Evolutionary conservation across 2,888 invertebrate species (phyloP).

Genomic region (Pseudococcus viburni): DNA sequence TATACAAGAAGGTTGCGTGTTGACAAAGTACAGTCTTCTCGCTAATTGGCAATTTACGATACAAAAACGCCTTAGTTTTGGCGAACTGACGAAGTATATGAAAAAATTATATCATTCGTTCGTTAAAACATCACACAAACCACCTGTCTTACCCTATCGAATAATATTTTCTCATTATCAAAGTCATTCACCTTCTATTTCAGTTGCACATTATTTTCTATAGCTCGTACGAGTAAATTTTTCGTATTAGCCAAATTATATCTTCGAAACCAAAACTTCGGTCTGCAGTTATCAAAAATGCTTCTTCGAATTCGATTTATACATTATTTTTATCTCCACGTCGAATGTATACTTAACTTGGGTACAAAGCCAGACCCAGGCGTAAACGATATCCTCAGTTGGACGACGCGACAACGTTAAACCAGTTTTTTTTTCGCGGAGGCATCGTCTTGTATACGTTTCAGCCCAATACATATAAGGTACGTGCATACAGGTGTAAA

Average conservation of each 20-base stretch:
- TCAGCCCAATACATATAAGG: background rate
- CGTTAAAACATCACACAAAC: background rate
- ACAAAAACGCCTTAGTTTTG: constrained; percentile 12
- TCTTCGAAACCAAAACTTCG: background rate
- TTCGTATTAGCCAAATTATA: background rate
- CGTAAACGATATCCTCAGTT: background rate
- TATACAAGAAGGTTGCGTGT: constrained; percentile 9
- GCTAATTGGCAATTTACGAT: constrained; percentile 13
- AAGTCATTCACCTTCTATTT: background rate
- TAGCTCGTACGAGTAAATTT: background rate
- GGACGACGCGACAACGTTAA: constrained; percentile 6
- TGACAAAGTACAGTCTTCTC: background rate
- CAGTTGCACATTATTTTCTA: background rate
- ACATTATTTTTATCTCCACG: too few species aligned
- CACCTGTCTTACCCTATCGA: background rate
- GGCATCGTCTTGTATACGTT: background rate
- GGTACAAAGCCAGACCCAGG: background rate
- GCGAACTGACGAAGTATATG: background rate
- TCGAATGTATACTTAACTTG: too few species aligned
- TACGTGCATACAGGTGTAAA: constrained; percentile 11
- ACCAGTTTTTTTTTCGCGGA: constrained; percentile 35
- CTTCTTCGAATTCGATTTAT: too few species aligned
- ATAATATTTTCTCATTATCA: background rate
- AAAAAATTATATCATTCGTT: background rate
- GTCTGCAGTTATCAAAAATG: background rate